These are phyloP conservation scores for Psilopogon haemacephalus DNA, from an alignment of 2,113 vertebrate genomes.

Conservation along the genomic window DNA sequence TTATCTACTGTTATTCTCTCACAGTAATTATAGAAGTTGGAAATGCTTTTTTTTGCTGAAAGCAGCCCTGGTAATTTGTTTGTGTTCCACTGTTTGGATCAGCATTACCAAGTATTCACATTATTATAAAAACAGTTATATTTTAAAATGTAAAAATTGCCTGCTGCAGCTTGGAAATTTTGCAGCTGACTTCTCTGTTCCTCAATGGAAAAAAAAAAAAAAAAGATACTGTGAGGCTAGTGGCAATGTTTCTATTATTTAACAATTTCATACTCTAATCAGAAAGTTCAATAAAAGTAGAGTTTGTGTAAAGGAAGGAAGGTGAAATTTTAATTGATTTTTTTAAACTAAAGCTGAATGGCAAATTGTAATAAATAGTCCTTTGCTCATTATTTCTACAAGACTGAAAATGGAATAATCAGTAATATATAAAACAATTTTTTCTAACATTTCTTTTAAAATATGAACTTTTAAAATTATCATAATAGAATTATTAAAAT, in stretches of 20 bases:
- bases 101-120: neutral
- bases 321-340: neutral
- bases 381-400: neutral
- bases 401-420: neutral
- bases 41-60: neutral
- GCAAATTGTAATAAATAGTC: neutral
- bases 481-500: neutral
- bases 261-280: neutral
- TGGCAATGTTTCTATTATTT: neutral
- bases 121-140: neutral
- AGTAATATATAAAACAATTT: neutral
- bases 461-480: neutral
- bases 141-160: neutral
- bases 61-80: neutral
- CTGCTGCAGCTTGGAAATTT: neutral
- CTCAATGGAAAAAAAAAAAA: neutral
- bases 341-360: neutral
- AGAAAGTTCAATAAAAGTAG: neutral
- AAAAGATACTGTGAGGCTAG: neutral
- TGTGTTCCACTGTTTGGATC: neutral
- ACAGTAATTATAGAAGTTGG: neutral
- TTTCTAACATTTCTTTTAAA: neutral
- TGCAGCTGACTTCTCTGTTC: neutral
- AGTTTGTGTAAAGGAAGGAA: neutral
- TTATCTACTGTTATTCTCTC: neutral